Conservation (phyloP, 1,140 invertebrate genomes). For the Harpegnathos saltator region DNA sequence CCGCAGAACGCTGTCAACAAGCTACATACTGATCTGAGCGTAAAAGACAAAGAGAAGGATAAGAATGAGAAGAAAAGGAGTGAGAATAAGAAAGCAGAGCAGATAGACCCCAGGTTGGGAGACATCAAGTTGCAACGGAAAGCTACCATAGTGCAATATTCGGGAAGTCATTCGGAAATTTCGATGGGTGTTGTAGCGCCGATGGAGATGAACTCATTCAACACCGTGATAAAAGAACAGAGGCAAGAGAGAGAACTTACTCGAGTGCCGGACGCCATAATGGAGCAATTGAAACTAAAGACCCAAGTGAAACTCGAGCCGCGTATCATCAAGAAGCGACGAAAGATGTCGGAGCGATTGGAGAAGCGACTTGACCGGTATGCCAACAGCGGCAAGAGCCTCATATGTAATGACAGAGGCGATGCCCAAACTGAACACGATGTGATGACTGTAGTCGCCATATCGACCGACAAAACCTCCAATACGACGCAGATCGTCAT, state of each 20-base stretch:
- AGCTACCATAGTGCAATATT: neutral
- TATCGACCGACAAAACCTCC: conserved; percentile 83
- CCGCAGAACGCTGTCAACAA: conserved; percentile 23
- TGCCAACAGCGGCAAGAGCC: conserved; percentile 31
- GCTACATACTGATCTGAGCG: neutral
- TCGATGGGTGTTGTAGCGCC: conserved; percentile 28
- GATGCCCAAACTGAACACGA: conserved; percentile 64
- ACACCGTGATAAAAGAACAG: neutral
- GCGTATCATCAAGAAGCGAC: conserved; percentile 74
- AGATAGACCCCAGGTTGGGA: too few species aligned
- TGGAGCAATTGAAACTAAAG: conserved; percentile 58
- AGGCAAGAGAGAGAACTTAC: conserved; percentile 11
- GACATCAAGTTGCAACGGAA: too few species aligned
- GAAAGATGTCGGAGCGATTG: conserved; percentile 45
- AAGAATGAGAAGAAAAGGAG: too few species aligned
- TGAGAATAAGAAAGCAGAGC: too few species aligned
- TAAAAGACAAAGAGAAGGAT: neutral
- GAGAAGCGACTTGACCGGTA: conserved; percentile 56
- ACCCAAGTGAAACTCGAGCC: conserved; percentile 56
- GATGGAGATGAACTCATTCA: neutral
- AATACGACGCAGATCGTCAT: conserved; percentile 85
- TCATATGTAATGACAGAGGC: conserved; percentile 38
- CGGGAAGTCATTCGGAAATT: neutral
- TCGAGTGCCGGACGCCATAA: conserved; percentile 32
- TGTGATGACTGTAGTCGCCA: conserved; percentile 83